phyloP scores from a whole-genome alignment of 2,113 vertebrate species.

The Brienomyrus brachyistius region DNA sequence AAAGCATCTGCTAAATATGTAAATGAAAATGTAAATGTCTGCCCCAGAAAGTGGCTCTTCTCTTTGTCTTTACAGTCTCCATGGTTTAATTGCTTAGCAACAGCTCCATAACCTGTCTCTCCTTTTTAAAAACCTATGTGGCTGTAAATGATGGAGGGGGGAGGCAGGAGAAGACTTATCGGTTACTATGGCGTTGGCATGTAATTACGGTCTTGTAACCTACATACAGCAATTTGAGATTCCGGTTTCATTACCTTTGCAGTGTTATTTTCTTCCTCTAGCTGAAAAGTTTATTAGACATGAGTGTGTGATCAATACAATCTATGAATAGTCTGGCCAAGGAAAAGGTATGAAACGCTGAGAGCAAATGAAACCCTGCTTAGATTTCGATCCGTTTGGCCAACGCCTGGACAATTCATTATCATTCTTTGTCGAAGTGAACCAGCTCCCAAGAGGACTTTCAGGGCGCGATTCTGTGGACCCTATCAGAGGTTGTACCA shows the following conservation, averaged over 20 bases:
- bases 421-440: neutral
- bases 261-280: neutral
- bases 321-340: neutral
- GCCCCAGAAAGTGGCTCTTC: neutral
- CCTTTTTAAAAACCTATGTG: neutral
- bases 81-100: neutral
- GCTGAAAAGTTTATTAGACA: neutral
- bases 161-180: neutral
- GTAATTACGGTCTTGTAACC: neutral
- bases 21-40: neutral
- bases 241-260: neutral
- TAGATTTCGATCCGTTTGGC: neutral
- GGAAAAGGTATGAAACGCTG: neutral
- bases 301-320: neutral
- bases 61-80: neutral
- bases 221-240: constrained; percentile 3
- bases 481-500: neutral
- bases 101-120: neutral
- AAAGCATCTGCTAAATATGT: neutral
- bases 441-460: neutral
- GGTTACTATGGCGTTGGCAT: neutral
- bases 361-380: neutral
- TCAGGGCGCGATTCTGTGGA: neutral
- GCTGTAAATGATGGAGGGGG: neutral
- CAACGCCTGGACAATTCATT: neutral